Evolutionary conservation across 2,888 invertebrate species (phyloP).

Genomic region (Abscondita cerata): DNA sequence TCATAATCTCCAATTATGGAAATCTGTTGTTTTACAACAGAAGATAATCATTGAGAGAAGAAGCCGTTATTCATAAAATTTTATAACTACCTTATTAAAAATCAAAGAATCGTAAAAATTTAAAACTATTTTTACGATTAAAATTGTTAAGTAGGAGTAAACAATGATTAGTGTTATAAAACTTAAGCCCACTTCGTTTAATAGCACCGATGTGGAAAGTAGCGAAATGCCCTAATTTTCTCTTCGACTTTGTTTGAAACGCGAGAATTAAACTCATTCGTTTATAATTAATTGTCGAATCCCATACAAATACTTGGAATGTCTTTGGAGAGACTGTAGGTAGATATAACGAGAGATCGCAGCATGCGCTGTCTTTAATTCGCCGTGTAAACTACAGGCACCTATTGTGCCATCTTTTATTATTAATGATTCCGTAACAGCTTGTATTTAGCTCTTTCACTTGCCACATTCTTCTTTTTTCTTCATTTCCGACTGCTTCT

Average conservation of each 20-base stretch:
- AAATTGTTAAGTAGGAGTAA: slow-evolving; percentile 15
- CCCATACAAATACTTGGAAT: slow-evolving; percentile 32
- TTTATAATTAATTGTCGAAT: slow-evolving; percentile 30
- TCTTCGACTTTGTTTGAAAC: slow-evolving; percentile 43
- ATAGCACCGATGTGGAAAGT: too few relatives aligned
- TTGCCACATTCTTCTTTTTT: slow-evolving; percentile 29
- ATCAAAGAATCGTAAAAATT: slow-evolving; percentile 20
- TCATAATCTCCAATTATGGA: slow-evolving; percentile 8
- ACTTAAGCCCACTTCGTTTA: not conserved
- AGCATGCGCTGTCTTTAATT: slow-evolving; percentile 47
- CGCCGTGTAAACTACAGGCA: slow-evolving; percentile 52
- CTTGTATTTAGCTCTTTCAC: slow-evolving; percentile 41
- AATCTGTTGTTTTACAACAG: slow-evolving; percentile 2
- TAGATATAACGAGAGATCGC: slow-evolving; percentile 41
- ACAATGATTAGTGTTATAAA: slow-evolving; percentile 14
- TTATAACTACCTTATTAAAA: slow-evolving; percentile 24
- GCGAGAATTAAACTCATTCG: slow-evolving; percentile 39
- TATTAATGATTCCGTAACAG: slow-evolving; percentile 49
- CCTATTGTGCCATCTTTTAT: slow-evolving; percentile 50
- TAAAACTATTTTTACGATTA: slow-evolving; percentile 14
- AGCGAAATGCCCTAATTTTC: slow-evolving; percentile 44
- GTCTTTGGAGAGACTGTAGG: slow-evolving; percentile 34
- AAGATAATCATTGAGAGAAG: slow-evolving; percentile 7
- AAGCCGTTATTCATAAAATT: slow-evolving; percentile 27
- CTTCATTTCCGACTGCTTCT: slow-evolving; percentile 31